These are phyloP conservation scores for Laothoe populi DNA, from an alignment of 2,888 invertebrate species.

Conservation along the genomic window DNA sequence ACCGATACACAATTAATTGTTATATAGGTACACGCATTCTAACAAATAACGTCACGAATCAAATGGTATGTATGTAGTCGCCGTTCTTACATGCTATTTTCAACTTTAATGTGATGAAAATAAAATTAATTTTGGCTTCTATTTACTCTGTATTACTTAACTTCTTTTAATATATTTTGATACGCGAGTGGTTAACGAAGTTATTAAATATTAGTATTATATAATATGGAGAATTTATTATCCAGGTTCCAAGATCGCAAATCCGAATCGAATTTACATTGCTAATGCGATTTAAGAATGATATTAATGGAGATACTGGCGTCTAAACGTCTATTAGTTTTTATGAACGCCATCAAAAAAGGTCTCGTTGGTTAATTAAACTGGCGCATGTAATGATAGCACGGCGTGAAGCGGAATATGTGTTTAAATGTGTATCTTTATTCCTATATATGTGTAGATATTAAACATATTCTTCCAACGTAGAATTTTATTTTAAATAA, in stretches of 20 bases:
- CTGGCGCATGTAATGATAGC: neutral
- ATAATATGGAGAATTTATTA: neutral
- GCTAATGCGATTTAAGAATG: conserved; percentile 3
- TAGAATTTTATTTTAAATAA: no score
- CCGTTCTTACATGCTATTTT: no score
- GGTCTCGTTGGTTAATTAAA: neutral
- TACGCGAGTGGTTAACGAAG: no score
- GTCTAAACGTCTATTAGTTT: conserved; percentile 13
- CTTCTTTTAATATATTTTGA: no score
- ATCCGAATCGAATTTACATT: conserved; percentile 10
- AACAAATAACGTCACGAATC: neutral
- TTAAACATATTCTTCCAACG: no score
- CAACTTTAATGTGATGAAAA: no score
- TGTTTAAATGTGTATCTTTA: no score
- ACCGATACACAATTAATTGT: no score
- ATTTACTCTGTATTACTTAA: no score
- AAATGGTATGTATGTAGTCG: no score
- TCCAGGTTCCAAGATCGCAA: conserved; percentile 7
- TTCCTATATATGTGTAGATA: no score
- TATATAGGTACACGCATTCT: neutral
- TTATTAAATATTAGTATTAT: neutral
- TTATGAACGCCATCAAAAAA: neutral
- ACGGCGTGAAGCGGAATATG: conserved; percentile 29
- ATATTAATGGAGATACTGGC: conserved; percentile 4
- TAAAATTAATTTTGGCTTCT: no score